Evolutionary conservation across 2,797 vertebrate genomes (phyloP), one percentile per base, ranked within the genome.

Genomic region (Oophaga sylvatica): DNA sequence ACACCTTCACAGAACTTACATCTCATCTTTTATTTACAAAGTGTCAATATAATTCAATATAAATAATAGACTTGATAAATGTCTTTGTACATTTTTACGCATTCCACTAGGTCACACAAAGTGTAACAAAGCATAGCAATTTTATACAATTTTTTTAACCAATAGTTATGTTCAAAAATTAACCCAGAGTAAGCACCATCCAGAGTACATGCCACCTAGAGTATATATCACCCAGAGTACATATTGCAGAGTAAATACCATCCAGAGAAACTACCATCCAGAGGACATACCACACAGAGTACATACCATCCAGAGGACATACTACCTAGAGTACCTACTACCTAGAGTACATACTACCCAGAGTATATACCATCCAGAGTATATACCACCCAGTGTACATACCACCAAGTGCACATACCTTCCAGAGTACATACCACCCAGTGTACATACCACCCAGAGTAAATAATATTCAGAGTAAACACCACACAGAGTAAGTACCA

Each of bases 11-110:
- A 70, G 17, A 20, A 35, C 19, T 29, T 68, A 31, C 53, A 17
- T 81, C 45, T 57, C 19, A 9, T 56, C 22, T 83, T 41, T 83
- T 83, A 83, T 83, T 70, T 70, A 57, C 81, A 70, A 70, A 70
- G 15, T 70, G 71, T 3, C 65, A 57, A 6, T 68, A 70, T 82
- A 48, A 70, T 20, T 29, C 57, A 17, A 62, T 79, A 80, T 62
- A 13, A 62, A 80, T 80, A 31, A 48, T 13, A 0, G 12, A 48
- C 45, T 48, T 48, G 41, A 75, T 75, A 6, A 75, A 53, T 13
- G 71, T 13, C 6, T 75, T 75, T 48, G 45, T n/a, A 53, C 12
- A n/a, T 22, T 73, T 45, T 48, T 45, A 75, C 48, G 20, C 71
- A 75, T 16, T 75, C 71, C 10, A 20, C 48, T n/a, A 20, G 16